phyloP scores from a whole-genome alignment of 2,113 vertebrate species.

The Nestor notabilis region DNA sequence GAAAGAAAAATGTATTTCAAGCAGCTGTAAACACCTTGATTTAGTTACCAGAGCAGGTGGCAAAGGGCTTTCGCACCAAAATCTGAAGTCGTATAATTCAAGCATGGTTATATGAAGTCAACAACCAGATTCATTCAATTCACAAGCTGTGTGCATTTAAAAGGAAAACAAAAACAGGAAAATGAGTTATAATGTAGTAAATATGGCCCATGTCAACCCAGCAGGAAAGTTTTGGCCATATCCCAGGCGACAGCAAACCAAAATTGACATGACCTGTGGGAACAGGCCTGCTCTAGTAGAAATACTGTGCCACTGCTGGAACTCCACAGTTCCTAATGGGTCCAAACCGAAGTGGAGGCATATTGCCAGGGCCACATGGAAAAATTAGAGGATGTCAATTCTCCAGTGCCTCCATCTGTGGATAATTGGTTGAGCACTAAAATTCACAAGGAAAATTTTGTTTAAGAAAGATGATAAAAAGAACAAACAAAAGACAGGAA shows the following conservation, averaged over 20 bases:
- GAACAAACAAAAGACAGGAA: constrained; percentile 72
- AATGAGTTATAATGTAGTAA: background rate
- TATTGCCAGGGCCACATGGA: background rate
- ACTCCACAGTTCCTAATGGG: background rate
- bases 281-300: background rate
- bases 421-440: constrained; percentile 47
- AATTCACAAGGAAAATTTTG: constrained; percentile 53
- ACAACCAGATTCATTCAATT: background rate
- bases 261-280: background rate
- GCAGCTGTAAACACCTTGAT: background rate
- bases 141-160: background rate
- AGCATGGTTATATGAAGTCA: background rate
- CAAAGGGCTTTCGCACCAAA: background rate
- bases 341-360: fast-evolving
- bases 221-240: background rate
- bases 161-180: background rate
- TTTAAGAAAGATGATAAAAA: constrained; percentile 65
- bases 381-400: constrained; percentile 18
- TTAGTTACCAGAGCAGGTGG: background rate
- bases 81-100: background rate
- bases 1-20: background rate
- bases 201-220: background rate
- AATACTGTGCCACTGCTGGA: background rate
- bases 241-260: background rate
- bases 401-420: background rate